Evolutionary conservation across 2,888 invertebrate genomes (phyloP).

Genomic region (Gibbula magus): DNA sequence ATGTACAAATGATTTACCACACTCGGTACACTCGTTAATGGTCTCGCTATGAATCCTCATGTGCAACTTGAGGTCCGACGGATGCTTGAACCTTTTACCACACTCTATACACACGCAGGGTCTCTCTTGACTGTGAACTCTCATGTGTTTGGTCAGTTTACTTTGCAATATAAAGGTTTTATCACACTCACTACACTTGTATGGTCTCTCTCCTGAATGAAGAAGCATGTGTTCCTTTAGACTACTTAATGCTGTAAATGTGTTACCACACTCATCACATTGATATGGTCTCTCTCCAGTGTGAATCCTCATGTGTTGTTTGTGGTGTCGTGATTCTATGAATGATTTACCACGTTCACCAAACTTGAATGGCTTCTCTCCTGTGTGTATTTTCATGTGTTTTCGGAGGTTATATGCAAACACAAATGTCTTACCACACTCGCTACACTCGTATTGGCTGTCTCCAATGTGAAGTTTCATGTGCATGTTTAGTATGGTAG

Average conservation of each 20-base stretch:
- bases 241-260: neutral
- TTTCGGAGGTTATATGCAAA: neutral
- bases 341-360: neutral
- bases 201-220: neutral
- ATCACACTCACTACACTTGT: neutral
- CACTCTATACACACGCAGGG: conserved; percentile 13
- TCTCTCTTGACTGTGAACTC: neutral
- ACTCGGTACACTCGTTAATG: neutral
- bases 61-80: neutral
- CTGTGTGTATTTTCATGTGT: neutral
- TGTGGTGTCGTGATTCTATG: neutral
- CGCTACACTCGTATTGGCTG: neutral
- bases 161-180: neutral
- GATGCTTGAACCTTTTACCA: conserved; percentile 3
- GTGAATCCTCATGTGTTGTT: conserved; percentile 3
- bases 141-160: neutral
- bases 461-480: neutral
- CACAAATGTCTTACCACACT: neutral
- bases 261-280: neutral
- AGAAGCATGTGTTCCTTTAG: neutral
- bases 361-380: neutral
- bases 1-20: neutral
- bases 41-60: conserved; percentile 12
- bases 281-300: neutral
- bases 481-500: neutral